phyloP scores from a whole-genome alignment of 2,888 invertebrate genomes.

The Leptothorax acervorum region DNA sequence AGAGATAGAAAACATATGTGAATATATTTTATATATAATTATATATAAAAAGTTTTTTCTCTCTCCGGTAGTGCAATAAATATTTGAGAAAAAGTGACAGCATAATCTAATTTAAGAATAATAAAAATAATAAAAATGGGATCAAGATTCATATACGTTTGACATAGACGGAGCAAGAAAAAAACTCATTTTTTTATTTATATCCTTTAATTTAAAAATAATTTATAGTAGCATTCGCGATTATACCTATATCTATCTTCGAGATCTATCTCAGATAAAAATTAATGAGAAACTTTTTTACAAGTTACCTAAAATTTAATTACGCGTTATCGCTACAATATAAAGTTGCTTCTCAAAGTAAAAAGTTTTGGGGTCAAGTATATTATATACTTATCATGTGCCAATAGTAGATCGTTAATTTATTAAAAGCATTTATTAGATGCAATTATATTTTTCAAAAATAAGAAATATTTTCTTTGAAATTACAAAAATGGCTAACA shows the following conservation, averaged over 20 bases:
- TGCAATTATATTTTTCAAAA: neutral
- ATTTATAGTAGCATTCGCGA: neutral
- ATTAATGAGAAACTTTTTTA: neutral
- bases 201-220: neutral
- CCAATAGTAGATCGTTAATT: neutral
- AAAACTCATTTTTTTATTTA: neutral
- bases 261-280: neutral
- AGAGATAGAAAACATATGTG: too few relatives aligned
- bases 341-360: neutral
- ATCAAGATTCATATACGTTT: neutral
- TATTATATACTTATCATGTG: too few relatives aligned
- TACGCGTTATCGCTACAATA: neutral
- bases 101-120: neutral
- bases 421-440: constrained; percentile 1
- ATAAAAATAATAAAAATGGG: neutral
- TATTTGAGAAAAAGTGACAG: neutral
- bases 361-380: neutral
- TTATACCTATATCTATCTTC: neutral
- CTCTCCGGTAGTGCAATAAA: neutral
- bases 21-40: too few relatives aligned
- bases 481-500: neutral
- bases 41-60: too few relatives aligned
- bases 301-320: neutral
- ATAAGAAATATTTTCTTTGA: neutral
- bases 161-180: neutral